Percentiles rank a stretch among this genome's conserved stretches.
These are phyloP conservation scores for Episyrphus balteatus DNA, from an alignment of 1,140 invertebrate species.

Conservation along the genomic window DNA sequence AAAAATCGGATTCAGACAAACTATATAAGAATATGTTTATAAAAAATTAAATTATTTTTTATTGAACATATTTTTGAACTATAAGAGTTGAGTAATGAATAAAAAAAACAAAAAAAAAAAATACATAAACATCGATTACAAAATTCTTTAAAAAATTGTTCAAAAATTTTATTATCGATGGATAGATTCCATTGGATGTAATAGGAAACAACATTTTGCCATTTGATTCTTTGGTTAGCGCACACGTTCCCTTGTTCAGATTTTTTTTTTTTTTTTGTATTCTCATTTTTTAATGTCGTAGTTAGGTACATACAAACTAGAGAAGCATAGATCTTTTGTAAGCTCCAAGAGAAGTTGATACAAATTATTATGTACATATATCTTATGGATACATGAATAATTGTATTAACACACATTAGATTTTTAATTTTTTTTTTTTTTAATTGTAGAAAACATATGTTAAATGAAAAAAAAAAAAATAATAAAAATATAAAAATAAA, in stretches of 20 bases:
- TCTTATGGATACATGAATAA: not conserved
- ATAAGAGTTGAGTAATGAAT: not conserved
- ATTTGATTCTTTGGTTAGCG: not conserved
- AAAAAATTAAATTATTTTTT: no score
- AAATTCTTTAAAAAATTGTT: not conserved
- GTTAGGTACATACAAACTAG: no score
- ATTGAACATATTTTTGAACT: not conserved
- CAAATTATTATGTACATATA: no score
- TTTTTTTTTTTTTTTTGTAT: no score
- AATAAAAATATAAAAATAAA: constrained; percentile 8
- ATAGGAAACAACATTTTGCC: not conserved
- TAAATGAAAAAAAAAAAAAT: constrained; percentile 11
- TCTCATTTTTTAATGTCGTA: no score
- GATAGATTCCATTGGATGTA: not conserved
- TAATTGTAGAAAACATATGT: not conserved
- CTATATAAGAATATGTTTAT: no score
- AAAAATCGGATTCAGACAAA: no score
- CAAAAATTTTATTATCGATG: not conserved
- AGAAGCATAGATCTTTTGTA: no score
- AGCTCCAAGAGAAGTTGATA: no score
- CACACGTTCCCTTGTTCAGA: no score
- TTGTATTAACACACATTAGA: not conserved
- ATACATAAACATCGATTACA: not conserved
- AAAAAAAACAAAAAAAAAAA: no score
- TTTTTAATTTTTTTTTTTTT: not conserved